phyloP scores from a whole-genome alignment of 64 coral and sea anemone genomes.

The Montipora efflorescens region DNA sequence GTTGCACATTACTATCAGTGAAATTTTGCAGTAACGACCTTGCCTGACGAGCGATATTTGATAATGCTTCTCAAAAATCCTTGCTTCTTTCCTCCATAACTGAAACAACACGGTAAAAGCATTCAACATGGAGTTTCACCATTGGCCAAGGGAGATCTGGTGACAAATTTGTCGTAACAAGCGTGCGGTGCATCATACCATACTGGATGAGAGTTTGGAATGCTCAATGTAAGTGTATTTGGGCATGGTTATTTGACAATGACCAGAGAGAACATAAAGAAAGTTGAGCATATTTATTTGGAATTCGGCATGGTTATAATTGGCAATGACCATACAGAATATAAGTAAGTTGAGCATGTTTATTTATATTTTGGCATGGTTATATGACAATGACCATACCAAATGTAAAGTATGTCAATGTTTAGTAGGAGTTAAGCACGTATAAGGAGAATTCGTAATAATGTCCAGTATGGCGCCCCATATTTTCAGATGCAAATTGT shows the following conservation, averaged over 20 bases:
- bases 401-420: background rate
- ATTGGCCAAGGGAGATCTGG: background rate
- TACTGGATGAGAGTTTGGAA: background rate
- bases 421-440: background rate
- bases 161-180: background rate
- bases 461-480: background rate
- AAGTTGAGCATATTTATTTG: background rate
- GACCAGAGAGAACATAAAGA: background rate
- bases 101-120: too few species aligned
- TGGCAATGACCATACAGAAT: too few species aligned
- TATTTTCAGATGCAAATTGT: background rate
- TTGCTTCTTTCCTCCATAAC: too few species aligned
- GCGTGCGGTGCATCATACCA: slow-evolving; percentile 18
- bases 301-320: too few species aligned
- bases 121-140: background rate
- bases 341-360: background rate
- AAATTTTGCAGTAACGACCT: too few species aligned
- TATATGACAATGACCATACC: background rate
- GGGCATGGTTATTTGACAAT: background rate
- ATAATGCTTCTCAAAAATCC: too few species aligned
- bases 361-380: background rate
- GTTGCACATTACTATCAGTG: background rate
- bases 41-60: too few species aligned
- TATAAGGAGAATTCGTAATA: background rate
- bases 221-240: background rate